Evolutionary conservation across 2,888 invertebrate genomes (phyloP).

Genomic region (Dysmachus trigonus): DNA sequence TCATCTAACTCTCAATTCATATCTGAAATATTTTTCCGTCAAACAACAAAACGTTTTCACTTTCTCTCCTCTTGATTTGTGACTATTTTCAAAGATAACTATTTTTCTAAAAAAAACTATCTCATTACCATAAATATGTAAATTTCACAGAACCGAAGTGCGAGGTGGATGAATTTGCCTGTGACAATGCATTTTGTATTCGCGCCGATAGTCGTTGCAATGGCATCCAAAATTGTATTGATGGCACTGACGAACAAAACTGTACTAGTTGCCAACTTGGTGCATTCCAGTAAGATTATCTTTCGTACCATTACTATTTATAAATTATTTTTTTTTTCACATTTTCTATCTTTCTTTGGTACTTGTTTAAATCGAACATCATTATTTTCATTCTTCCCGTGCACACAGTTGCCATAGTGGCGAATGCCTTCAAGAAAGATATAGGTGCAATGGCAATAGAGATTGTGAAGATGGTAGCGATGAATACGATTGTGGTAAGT

Average conservation of each 20-base stretch:
- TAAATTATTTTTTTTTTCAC: constrained; percentile 38
- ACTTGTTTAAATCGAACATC: constrained; percentile 14
- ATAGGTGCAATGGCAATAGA: constrained; percentile 68
- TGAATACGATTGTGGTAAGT: constrained; percentile 70
- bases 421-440: constrained; percentile 69
- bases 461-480: constrained; percentile 72
- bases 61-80: not conserved
- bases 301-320: constrained; percentile 24
- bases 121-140: not conserved
- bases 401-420: constrained; percentile 68
- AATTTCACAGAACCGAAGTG: constrained; percentile 58
- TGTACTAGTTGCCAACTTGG: constrained; percentile 62
- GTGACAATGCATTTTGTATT: constrained; percentile 71
- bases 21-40: not conserved
- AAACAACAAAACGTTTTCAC: not conserved
- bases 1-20: constrained; percentile 11
- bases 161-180: constrained; percentile 66
- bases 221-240: constrained; percentile 66
- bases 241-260: constrained; percentile 67
- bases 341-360: not conserved
- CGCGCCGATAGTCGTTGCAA: constrained; percentile 67
- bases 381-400: constrained; percentile 32
- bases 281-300: constrained; percentile 62
- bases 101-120: not conserved
- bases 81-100: not conserved